These are phyloP conservation scores for Liodrosophila aerea DNA, from an alignment of 2,888 invertebrate genomes.

Conservation along the genomic window DNA sequence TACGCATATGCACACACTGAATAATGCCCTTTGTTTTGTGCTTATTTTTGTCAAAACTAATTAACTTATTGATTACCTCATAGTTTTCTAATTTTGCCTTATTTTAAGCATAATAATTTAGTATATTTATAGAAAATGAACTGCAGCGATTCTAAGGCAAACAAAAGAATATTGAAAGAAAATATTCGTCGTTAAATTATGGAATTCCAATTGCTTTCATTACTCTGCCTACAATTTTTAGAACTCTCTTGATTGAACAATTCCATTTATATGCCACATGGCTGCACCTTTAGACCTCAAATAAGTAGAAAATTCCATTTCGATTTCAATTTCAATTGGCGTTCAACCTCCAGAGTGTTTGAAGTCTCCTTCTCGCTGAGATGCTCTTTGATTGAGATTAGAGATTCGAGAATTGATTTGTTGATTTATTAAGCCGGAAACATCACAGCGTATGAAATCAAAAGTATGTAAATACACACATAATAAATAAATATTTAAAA, in stretches of 20 bases:
- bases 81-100: no score
- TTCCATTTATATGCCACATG: constrained; percentile 32
- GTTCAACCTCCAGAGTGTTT: constrained; percentile 17
- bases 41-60: no score
- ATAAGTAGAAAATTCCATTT: background rate
- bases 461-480: constrained; percentile 25
- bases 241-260: background rate
- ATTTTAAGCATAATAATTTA: no score
- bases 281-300: constrained; percentile 23
- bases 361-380: background rate
- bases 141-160: no score
- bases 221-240: background rate
- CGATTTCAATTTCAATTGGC: constrained; percentile 21
- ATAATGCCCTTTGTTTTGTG: no score
- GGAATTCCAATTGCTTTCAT: no score
- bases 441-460: constrained; percentile 10
- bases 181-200: no score
- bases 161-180: no score
- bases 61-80: no score
- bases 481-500: constrained; percentile 27
- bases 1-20: no score
- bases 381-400: constrained; percentile 2
- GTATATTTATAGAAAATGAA: no score
- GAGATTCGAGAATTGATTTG: constrained; percentile 9
- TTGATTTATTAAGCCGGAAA: constrained; percentile 21